phyloP scores from a whole-genome alignment of 2,797 vertebrate genomes.

The Gallinago stenura region DNA sequence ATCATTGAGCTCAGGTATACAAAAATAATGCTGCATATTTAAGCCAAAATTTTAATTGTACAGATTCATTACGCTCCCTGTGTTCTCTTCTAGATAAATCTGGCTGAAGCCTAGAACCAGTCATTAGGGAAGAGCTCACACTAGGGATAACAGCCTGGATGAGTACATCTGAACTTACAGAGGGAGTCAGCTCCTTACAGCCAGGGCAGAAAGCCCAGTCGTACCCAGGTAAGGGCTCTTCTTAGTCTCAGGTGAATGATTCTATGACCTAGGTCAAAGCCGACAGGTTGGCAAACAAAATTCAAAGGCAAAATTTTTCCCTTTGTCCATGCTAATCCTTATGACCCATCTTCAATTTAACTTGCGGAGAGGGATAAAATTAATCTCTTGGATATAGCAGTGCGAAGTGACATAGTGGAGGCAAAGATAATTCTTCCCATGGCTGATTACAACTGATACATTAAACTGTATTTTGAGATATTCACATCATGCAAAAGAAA shows the following conservation, averaged over 20 bases:
- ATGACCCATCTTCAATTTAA: not conserved
- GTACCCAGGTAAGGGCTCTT: not conserved
- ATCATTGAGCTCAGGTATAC: not conserved
- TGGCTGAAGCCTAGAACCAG: not conserved
- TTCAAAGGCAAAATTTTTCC: not conserved
- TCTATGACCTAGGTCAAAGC: not conserved
- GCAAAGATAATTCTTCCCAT: not conserved
- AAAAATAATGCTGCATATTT: not conserved
- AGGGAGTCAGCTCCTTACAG: not conserved
- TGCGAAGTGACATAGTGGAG: accelerated
- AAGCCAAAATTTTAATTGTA: not conserved
- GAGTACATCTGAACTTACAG: not conserved
- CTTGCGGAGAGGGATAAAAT: not conserved
- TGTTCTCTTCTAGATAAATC: not conserved
- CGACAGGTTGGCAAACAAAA: not conserved
- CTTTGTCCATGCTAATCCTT: not conserved
- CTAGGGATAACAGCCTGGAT: not conserved
- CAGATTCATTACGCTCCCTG: not conserved
- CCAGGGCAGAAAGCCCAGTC: not conserved
- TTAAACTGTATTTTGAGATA: not conserved
- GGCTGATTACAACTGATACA: not conserved
- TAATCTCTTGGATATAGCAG: not conserved
- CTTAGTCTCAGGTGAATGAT: not conserved
- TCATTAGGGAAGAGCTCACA: not conserved
- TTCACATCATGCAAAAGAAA: not conserved